Evolutionary conservation across 2,113 vertebrate genomes (phyloP), one percentile per base, ranked within the genome.

Genomic region (Sphaerodactylus townsendi): DNA sequence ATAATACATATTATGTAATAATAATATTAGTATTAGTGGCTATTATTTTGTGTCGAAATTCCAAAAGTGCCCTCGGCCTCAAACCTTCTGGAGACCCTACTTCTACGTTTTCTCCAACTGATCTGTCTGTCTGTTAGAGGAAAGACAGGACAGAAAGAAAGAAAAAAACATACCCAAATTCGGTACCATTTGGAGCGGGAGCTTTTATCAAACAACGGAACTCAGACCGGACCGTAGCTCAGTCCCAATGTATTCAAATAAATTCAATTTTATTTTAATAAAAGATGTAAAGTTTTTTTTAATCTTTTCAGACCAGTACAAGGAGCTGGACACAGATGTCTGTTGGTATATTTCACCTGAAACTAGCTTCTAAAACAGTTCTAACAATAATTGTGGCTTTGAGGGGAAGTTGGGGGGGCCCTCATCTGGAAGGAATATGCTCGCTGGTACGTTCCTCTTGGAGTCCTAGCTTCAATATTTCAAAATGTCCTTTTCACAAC

Each of bases 281-380:
- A 75, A 83, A 50, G 59, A 75, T 71, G 35, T 65, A 15, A 83
- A 44, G 48, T 25, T 25, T 28, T 62, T 10, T 9, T 28, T 56
- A 9, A 82, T 48, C 90, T 87, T 91, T 91, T 92, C 88, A 91
- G 37, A 94, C 91, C 95, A 94, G 91, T 95, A 93, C 91, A 89
- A 95, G 93, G 93, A 88, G 78, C 89, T 92, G 87, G 90, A 93
- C 92, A 84, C 65, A 79, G 78, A 87, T 74, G 92, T 90, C 65
- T 33, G 87, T 83, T 83, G 84, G 85, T 69, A 81, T 82, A 90
- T 79, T 85, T 53, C 89, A 91, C 88, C 91, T 79, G 87, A 73
- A 83, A 75, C 88, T 88, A 46, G 59, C 28, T 50, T 69, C n/a
- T n/a, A n/a, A 74, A 82, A 87, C 92, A 81, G 89, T 91, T 89